A percentile compares a stretch with the other conserved stretches of the same genome.
These are phyloP conservation scores for Drosophila littoralis DNA, from an alignment of 1,140 invertebrate genomes.

Conservation along the genomic window DNA sequence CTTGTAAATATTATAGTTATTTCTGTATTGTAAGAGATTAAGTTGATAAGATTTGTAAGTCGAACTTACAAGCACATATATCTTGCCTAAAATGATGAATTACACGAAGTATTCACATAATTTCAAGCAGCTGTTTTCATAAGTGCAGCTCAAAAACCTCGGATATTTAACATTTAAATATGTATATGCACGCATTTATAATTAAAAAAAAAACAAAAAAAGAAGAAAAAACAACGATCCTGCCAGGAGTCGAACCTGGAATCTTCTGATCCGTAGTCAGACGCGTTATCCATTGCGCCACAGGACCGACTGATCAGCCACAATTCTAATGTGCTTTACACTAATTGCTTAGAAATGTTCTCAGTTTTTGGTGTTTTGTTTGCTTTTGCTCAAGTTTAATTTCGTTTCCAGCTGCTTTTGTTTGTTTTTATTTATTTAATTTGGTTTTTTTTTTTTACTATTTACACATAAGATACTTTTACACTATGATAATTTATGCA, in stretches of 20 bases:
- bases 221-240: constrained; percentile 84
- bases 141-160: too few species aligned
- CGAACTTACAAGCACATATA: too few species aligned
- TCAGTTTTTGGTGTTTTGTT: neutral
- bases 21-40: constrained; percentile 89
- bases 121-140: too few species aligned
- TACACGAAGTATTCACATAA: too few species aligned
- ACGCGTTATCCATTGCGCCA: constrained; percentile 90
- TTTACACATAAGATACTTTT: neutral
- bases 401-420: neutral
- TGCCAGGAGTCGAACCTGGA: constrained; percentile 90
- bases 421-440: neutral
- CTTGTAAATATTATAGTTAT: too few species aligned
- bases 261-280: constrained; percentile 90
- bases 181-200: neutral
- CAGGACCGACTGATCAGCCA: constrained; percentile 84
- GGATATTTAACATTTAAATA: neutral
- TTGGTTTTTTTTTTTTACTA: neutral
- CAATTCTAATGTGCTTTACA: neutral
- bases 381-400: neutral
- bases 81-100: too few species aligned
- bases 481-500: constrained; percentile 28
- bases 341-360: constrained; percentile 4
- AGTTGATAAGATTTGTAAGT: constrained; percentile 86
- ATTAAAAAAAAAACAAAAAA: neutral